These are phyloP conservation scores for Whitmania pigra DNA, from an alignment of 1,140 invertebrate species.

Conservation along the genomic window DNA sequence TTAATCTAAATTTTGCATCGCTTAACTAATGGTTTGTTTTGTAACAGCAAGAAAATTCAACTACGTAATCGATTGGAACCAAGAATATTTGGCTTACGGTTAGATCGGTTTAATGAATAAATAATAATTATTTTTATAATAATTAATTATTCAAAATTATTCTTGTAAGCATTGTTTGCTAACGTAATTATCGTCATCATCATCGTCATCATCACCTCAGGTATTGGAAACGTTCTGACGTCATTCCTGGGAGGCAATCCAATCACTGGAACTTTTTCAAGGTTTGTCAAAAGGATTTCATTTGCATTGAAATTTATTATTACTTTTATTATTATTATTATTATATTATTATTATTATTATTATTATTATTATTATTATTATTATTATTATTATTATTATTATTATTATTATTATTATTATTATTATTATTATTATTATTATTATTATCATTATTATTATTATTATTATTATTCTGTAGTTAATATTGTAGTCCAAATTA, in stretches of 20 bases:
- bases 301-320: neutral
- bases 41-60: conserved; percentile 36
- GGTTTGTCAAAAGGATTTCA: conserved; percentile 27
- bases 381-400: too few species aligned
- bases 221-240: conserved; percentile 68
- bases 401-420: too few species aligned
- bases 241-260: conserved; percentile 82
- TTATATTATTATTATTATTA: too few species aligned
- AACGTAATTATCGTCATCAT: neutral
- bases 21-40: conserved; percentile 18
- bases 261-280: conserved; percentile 57
- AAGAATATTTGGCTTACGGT: conserved; percentile 37
- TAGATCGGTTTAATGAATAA: too few species aligned
- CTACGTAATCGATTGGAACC: conserved; percentile 37
- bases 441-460: too few species aligned
- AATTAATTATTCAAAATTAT: too few species aligned
- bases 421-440: too few species aligned
- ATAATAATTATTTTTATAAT: neutral
- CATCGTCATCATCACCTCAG: conserved; percentile 32
- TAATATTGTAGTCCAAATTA: too few species aligned
- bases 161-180: neutral
- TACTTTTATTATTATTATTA: too few species aligned
- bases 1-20: neutral
- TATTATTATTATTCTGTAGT: too few species aligned
- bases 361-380: too few species aligned